A percentile compares a stretch with the other conserved stretches of the same genome.
Evolutionary conservation across 2,797 vertebrate genomes (phyloP).

Genomic region (Corythornis leucogaster): DNA sequence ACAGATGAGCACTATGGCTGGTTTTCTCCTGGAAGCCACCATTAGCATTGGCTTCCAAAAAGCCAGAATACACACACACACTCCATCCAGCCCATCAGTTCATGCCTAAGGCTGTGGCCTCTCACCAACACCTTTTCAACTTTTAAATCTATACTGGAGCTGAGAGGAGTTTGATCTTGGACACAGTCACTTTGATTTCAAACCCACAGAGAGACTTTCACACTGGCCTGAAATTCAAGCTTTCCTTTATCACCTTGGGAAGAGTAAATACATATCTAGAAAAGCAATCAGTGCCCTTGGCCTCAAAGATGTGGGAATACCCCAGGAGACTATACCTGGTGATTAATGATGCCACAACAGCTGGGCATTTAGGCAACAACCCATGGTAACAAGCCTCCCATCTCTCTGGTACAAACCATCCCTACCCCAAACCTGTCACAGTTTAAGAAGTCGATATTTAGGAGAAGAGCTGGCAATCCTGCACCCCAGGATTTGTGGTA

Average conservation of each 20-base stretch:
- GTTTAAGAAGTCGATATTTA: not conserved
- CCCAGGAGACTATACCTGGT: accelerated
- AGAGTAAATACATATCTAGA: not conserved
- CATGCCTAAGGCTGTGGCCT: accelerated
- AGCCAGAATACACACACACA: not conserved
- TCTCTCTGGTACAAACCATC: not conserved
- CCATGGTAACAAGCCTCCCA: not conserved
- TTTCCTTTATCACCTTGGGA: not conserved
- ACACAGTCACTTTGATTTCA: not conserved
- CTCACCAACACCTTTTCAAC: not conserved
- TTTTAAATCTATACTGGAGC: not conserved
- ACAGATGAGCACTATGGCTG: accelerated
- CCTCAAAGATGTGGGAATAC: not conserved
- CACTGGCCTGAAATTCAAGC: not conserved
- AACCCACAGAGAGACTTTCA: accelerated
- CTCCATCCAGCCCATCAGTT: not conserved
- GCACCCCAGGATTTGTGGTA: not conserved
- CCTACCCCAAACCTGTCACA: not conserved
- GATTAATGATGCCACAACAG: not conserved
- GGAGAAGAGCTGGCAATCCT: not conserved
- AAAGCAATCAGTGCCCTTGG: not conserved
- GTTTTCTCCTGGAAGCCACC: not conserved
- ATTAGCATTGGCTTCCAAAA: not conserved
- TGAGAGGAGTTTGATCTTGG: not conserved
- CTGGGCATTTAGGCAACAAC: accelerated